A percentile compares a stretch with the other conserved stretches of the same genome.
Conservation (phyloP, 2,113 vertebrate genomes). For the Ramphastos sulfuratus region DNA sequence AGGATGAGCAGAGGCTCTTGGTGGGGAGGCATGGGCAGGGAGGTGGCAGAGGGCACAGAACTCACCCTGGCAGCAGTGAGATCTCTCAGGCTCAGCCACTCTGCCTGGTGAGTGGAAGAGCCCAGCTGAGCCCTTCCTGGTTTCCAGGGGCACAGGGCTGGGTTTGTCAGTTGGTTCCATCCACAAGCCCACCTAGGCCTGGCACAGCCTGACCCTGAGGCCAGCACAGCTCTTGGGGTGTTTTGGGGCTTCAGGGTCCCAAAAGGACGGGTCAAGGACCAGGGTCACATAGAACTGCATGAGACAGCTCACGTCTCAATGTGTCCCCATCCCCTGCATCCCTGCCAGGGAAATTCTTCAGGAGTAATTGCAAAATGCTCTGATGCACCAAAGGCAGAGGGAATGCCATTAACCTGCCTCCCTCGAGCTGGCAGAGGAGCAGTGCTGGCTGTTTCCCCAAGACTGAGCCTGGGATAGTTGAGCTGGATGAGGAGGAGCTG, state of each 20-base stretch:
- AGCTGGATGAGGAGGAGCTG: conserved; percentile 13
- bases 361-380: conserved; percentile 1
- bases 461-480: conserved; percentile 42
- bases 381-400: neutral
- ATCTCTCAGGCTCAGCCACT: neutral
- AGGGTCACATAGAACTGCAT: rapidly evolving
- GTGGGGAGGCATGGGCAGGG: rapidly evolving
- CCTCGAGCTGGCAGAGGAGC: conserved; percentile 34
- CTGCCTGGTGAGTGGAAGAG: neutral
- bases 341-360: neutral
- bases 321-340: rapidly evolving
- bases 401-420: conserved; percentile 19
- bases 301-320: rapidly evolving
- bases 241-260: too few species aligned
- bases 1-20: rapidly evolving
- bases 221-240: too few species aligned
- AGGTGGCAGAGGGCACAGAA: neutral
- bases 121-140: neutral
- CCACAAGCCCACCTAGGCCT: too few species aligned
- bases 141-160: neutral
- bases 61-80: neutral
- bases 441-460: conserved; percentile 32
- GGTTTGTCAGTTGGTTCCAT: neutral
- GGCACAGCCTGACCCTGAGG: too few species aligned
- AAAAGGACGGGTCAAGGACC: neutral